phyloP scores from a whole-genome alignment of 2,113 vertebrate species.

The Sus scrofa region T2T-Sscrofa CM000817.6:152414001-152414500 shows the following conservation, averaged over 20 bases:
- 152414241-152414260: accelerated
- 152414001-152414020: no score
- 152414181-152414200: background rate
- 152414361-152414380: conserved; percentile 1
- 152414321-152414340: background rate
- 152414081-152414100: no score
- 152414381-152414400: background rate
- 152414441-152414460: background rate
- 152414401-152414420: background rate
- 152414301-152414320: background rate
- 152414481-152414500: background rate
- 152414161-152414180: background rate
- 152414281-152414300: background rate
- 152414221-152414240: background rate
- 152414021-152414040: no score
- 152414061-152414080: no score
- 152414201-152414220: background rate
- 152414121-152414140: no score
- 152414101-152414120: no score
- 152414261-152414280: background rate
- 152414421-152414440: background rate
- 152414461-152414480: background rate
- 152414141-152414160: no score
- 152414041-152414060: no score
- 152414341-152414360: background rate